Base-by-base conservation (phyloP, 2,888 invertebrate species). In the Hedychridium roseum region DNA sequence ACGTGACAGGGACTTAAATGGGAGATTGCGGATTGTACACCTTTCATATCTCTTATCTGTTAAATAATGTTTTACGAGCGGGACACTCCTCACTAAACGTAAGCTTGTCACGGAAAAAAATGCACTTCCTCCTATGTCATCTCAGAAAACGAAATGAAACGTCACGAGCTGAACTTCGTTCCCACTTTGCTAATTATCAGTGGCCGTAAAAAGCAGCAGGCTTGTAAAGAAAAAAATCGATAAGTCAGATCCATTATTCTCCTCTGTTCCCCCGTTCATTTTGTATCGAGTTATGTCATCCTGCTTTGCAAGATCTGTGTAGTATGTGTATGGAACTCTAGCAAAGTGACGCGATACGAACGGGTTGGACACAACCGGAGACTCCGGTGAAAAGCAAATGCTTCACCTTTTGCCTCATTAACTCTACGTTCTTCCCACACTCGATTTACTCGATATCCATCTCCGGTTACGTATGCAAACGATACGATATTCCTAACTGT, bases 361-460 rank as follows among this genome's bases (percentile, higher is more conserved):
- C n/a, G n/a, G n/a, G n/a, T n/a, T n/a, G n/a, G n/a, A n/a, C n/a
- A n/a, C n/a, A n/a, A n/a, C n/a, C 7, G 26, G 38, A 23, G 38
- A 23, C 30, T 11, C 9, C 9, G 34, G 23, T 11, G 9, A 4
- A 11, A 44, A 43, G 43, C 21, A 35, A 39, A 45, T 41, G 23
- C 16, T 41, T 40, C 6, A 14, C 1, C 26, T 23, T 42, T 38
- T 37, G 26, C 4, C 12, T 20, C 43, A 30, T 21, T 42, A 34
- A 30, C 36, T 20, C 44, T 50, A 36, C 44, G 37, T 38, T 11
- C 26, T 35, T 48, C 30, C 21, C 17, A 44, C n/a, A n/a, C n/a
- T n/a, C n/a, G 7, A 31, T 43, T 15, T 57, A 60, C 20, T n/a
- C 41, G 60, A 54, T 60, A 54, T 40, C 23, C 44, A 23, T 57